Conservation (phyloP, 2,113 vertebrate species). For the Perognathus longimembris region DNA sequence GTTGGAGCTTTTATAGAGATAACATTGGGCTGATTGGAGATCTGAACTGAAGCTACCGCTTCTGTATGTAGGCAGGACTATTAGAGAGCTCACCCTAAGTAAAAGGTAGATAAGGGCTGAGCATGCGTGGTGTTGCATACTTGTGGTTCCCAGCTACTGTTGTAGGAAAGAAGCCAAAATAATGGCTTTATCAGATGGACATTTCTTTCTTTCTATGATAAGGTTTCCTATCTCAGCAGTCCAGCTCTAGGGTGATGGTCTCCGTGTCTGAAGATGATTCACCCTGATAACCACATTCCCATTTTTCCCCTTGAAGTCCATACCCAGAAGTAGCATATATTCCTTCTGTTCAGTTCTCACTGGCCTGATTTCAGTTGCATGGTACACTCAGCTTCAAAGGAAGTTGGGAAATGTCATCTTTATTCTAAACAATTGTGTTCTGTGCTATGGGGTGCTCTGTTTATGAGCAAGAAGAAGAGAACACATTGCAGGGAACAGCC, state of each 20-base stretch:
- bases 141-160: neutral
- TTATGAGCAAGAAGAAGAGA: neutral
- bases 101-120: neutral
- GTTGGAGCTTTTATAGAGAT: conserved; percentile 1
- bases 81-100: neutral
- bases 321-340: neutral
- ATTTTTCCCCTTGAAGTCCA: neutral
- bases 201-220: conserved; percentile 5
- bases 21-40: neutral
- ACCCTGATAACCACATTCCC: neutral
- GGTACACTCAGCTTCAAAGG: neutral
- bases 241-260: neutral
- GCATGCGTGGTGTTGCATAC: no score
- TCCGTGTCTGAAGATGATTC: neutral
- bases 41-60: neutral
- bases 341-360: neutral
- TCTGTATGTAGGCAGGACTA: neutral
- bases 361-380: neutral
- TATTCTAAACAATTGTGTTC: neutral
- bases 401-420: conserved; percentile 38
- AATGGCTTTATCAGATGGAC: neutral
- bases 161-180: neutral
- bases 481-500: neutral
- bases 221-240: neutral
- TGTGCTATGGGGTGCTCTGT: conserved; percentile 2